Conservation (phyloP, 2,113 vertebrate genomes). For the Notothenia coriiceps region DNA sequence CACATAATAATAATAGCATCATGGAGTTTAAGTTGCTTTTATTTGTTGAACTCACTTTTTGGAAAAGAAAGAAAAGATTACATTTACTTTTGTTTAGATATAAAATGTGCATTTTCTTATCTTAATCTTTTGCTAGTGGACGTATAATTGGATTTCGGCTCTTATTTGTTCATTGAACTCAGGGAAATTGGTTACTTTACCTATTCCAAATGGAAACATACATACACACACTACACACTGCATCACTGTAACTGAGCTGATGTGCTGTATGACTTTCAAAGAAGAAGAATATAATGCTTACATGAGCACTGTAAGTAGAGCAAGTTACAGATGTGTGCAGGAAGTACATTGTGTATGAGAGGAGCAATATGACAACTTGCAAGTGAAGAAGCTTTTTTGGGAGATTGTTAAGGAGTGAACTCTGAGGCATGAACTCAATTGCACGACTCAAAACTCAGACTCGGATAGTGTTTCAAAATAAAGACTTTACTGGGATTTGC, state of each 20-base stretch:
- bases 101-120: neutral
- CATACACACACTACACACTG: too few relatives aligned
- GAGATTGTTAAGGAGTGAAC: too few relatives aligned
- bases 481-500: too few relatives aligned
- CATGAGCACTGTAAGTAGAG: conserved; percentile 44
- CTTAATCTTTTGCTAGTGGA: neutral
- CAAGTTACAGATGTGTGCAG: conserved; percentile 18
- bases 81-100: neutral
- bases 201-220: neutral
- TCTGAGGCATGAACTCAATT: too few relatives aligned
- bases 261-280: conserved; percentile 18
- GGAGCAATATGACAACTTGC: conserved; percentile 20
- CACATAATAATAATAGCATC: neutral
- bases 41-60: neutral
- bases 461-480: too few relatives aligned
- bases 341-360: conserved; percentile 10
- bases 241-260: neutral
- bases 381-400: neutral
- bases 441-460: too few relatives aligned
- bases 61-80: neutral
- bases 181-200: neutral
- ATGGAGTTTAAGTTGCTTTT: neutral
- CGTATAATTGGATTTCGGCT: neutral
- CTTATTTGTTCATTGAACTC: neutral
- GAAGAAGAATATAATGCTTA: conserved; percentile 31